Evolutionary conservation across 2,797 vertebrate genomes (phyloP).

Genomic region (Danio tinwini): DNA sequence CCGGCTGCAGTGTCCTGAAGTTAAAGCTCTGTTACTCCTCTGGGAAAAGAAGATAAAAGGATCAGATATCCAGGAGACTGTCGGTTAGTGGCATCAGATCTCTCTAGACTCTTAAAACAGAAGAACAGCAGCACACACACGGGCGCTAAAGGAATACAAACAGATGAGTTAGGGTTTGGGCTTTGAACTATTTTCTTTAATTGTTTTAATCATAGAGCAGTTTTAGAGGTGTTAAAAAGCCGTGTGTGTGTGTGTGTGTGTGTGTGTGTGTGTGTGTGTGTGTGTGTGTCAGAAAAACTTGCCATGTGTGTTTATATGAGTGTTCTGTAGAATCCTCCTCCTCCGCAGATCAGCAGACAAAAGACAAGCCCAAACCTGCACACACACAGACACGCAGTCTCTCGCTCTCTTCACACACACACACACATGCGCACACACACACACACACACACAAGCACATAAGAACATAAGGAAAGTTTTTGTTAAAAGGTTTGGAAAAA

Average conservation of each 20-base stretch:
- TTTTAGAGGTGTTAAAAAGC: background rate
- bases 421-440: slow-evolving; percentile 28
- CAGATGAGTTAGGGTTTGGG: background rate
- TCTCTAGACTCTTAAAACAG: background rate
- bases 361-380: slow-evolving; percentile 26
- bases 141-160: background rate
- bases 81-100: background rate
- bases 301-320: background rate
- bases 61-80: background rate
- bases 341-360: slow-evolving; percentile 7
- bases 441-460: background rate
- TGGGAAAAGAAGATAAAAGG: background rate
- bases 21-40: slow-evolving; percentile 7
- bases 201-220: background rate
- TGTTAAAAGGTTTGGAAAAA: too few species aligned
- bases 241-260: too few species aligned
- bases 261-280: too few species aligned
- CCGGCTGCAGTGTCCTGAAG: background rate
- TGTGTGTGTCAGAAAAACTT: background rate
- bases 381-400: background rate
- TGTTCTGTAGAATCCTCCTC: slow-evolving; percentile 16
- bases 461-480: too few species aligned
- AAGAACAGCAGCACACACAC: background rate
- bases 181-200: background rate
- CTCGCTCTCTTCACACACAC: too few species aligned